A percentile compares a stretch with the other conserved stretches of the same genome.
These are phyloP conservation scores for Abrostola triplasia DNA, from an alignment of 2,888 invertebrate genomes.

Conservation along the genomic window DNA sequence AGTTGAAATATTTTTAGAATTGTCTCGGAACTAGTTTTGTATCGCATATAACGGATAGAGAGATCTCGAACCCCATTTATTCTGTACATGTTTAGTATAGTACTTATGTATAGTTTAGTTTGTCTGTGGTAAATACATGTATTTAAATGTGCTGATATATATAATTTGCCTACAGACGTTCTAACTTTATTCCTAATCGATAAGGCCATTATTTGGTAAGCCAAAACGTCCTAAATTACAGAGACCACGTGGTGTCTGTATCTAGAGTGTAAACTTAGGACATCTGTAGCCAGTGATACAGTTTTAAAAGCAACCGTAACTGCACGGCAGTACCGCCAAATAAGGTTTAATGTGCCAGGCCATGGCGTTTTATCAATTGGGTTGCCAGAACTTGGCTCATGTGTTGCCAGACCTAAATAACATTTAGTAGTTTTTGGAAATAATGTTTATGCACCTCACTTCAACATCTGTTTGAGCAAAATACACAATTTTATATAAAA, in stretches of 20 bases:
- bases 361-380: slow-evolving; percentile 14
- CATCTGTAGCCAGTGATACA: slow-evolving; percentile 11
- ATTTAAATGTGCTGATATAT: slow-evolving; percentile 39
- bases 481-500: slow-evolving; percentile 18
- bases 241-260: slow-evolving; percentile 11
- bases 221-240: slow-evolving; percentile 12
- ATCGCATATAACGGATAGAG: slow-evolving; percentile 65
- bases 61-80: slow-evolving; percentile 71
- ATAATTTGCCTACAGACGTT: slow-evolving; percentile 22
- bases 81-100: slow-evolving; percentile 59
- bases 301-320: neutral
- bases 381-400: slow-evolving; percentile 39
- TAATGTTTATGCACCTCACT: slow-evolving; percentile 30
- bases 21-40: slow-evolving; percentile 72
- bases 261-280: slow-evolving; percentile 10
- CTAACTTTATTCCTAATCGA: slow-evolving; percentile 14
- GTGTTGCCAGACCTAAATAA: slow-evolving; percentile 32
- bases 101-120: slow-evolving; percentile 49
- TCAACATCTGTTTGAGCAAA: slow-evolving; percentile 21
- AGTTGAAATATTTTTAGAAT: slow-evolving; percentile 60
- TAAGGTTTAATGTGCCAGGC: slow-evolving; percentile 12
- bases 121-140: slow-evolving; percentile 48
- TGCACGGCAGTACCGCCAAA: slow-evolving; percentile 24
- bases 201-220: slow-evolving; percentile 13
- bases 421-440: slow-evolving; percentile 34